Evolutionary conservation across 2,888 invertebrate species (phyloP).

Genomic region (Cheilosia vulpina): DNA sequence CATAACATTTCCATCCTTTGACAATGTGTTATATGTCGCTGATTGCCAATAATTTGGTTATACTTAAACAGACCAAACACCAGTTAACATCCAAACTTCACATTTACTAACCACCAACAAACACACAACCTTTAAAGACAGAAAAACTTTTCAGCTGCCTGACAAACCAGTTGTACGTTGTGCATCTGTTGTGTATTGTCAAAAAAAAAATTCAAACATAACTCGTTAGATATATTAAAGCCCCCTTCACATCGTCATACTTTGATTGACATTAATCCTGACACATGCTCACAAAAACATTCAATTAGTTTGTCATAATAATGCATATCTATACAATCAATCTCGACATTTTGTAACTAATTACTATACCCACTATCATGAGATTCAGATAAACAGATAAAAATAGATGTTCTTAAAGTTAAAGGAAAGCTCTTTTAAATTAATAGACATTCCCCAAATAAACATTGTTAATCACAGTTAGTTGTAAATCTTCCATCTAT

Average conservation of each 20-base stretch:
- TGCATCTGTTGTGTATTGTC: too few species aligned
- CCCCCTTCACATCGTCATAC: constrained; percentile 9
- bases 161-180: too few species aligned
- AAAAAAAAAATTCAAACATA: constrained; percentile 10
- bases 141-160: too few species aligned
- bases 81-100: too few species aligned
- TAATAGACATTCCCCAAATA: background rate
- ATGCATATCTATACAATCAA: constrained; percentile 36
- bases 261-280: constrained; percentile 57
- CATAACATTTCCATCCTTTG: too few species aligned
- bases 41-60: too few species aligned
- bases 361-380: constrained; percentile 12
- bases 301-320: constrained; percentile 58
- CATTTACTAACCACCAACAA: too few species aligned
- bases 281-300: constrained; percentile 49
- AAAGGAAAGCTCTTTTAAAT: background rate
- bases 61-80: too few species aligned
- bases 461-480: constrained; percentile 37
- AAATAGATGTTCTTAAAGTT: background rate
- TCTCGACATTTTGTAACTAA: constrained; percentile 33
- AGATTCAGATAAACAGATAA: constrained; percentile 3
- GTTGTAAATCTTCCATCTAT: constrained; percentile 21
- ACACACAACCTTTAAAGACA: too few species aligned
- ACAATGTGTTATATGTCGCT: too few species aligned
- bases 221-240: constrained; percentile 17